Percentiles rank a stretch among this genome's conserved stretches.
Evolutionary conservation across 2,113 vertebrate species (phyloP).

Genomic region (Murina feae): DNA sequence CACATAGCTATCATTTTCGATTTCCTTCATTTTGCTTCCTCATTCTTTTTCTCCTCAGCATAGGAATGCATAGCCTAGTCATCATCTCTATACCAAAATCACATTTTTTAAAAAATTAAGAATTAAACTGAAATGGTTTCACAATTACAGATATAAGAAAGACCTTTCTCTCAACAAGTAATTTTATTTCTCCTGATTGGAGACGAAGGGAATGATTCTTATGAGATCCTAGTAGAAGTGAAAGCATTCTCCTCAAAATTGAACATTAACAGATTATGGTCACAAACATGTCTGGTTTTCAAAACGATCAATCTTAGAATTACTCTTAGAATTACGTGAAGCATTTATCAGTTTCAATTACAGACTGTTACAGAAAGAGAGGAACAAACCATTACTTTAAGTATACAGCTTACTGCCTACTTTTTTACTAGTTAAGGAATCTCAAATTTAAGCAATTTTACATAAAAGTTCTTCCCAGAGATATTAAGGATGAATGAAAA

Average conservation of each 20-base stretch:
- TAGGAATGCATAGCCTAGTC: background rate
- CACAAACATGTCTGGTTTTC: background rate
- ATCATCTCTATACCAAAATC: constrained; percentile 10
- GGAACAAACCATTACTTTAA: background rate
- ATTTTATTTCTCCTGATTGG: background rate
- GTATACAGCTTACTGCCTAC: background rate
- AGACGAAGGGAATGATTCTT: background rate
- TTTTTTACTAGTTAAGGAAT: background rate
- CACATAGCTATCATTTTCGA: background rate
- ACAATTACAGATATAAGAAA: background rate
- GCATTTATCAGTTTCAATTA: background rate
- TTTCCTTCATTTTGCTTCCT: background rate
- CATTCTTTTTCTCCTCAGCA: background rate
- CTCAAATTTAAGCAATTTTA: background rate
- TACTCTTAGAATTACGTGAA: background rate
- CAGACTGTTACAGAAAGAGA: background rate
- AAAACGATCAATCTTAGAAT: background rate
- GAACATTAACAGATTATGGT: background rate
- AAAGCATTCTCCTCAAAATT: background rate
- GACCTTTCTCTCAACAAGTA: background rate
- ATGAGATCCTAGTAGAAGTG: background rate
- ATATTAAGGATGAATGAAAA: background rate
- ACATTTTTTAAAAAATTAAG: background rate
- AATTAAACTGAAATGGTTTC: constrained; percentile 9
- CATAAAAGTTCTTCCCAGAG: background rate